Evolutionary conservation across 2,888 invertebrate genomes (phyloP), one percentile per base, ranked within the genome.

Genomic region (Pterostichus niger): DNA sequence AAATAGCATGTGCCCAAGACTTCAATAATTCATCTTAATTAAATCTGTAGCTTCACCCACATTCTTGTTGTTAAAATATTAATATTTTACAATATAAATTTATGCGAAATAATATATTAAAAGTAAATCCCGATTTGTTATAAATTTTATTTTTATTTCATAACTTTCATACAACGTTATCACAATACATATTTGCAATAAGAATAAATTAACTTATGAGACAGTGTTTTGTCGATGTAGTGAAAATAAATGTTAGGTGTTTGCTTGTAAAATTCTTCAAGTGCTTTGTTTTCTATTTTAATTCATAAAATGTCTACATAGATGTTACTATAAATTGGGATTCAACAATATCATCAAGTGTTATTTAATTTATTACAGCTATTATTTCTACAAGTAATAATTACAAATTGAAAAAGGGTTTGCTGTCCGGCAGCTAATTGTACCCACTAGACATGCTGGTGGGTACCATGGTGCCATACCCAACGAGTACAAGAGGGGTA

Each of bases 111-210:
- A 1, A 3, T 9, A 7, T 40, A 40, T 5, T 40, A 40, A 40
- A 40, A 40, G 5, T 40, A 40, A 7, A 9, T 7, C 9, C 40
- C 40, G 6, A 40, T 33, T 64, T 64, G 64, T 40, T 81, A 81
- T 81, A 81, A 81, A 81, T 68, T 81, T 81, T 81, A 73, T 71
- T 64, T 79, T 64, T 71, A 35, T 71, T 81, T 54, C 33, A 52
- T 31, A 59, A 75, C 75, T 52, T 75, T 81, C 56, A 56, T 81
- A 81, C 81, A 81, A 81, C 81, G 52, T 82, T 82, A 82, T 82
- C 82, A 82, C 82, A 82, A 82, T 82, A 82, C 75, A 82, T 75
- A 46, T 75, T 75, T 82, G 82, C 75, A 82, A 44, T 82, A 61
- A 82, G 46, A 80, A 73, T 82, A 73, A 82, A 82, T 82, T 46